Evolutionary conservation across 2,797 vertebrate genomes (phyloP).

Genomic region (Podargus strigoides): DNA sequence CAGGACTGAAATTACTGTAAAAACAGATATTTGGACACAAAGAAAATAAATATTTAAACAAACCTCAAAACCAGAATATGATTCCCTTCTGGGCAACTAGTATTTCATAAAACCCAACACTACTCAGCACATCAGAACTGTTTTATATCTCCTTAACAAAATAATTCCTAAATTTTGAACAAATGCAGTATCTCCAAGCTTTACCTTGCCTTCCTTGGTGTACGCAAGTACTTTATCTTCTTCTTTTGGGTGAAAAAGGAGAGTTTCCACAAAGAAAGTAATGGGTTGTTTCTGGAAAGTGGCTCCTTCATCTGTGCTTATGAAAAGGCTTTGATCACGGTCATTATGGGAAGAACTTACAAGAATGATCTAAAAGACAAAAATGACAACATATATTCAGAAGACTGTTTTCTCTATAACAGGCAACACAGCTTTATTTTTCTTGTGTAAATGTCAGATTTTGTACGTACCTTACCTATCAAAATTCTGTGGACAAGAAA

Average conservation of each 20-base stretch:
- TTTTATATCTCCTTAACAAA: not conserved
- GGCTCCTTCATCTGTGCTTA: conserved; percentile 90
- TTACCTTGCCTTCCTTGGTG: conserved; percentile 88
- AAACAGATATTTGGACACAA: not conserved
- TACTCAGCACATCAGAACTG: not conserved
- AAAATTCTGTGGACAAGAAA: not conserved
- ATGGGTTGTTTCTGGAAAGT: conserved; percentile 89
- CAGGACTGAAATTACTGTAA: not conserved
- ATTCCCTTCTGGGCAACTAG: not conserved
- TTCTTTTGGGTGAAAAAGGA: conserved; percentile 92
- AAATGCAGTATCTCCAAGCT: not conserved
- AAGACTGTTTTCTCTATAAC: not conserved
- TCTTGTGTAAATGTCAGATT: not conserved
- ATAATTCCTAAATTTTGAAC: not conserved
- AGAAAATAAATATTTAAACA: not conserved
- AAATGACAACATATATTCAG: not conserved
- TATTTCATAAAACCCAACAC: not conserved
- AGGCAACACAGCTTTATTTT: not conserved
- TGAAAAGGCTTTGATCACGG: conserved; percentile 89
- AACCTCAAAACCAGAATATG: not conserved
- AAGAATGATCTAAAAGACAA: conserved; percentile 85
- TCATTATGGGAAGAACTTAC: conserved; percentile 90
- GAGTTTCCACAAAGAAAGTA: conserved; percentile 84
- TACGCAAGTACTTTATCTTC: conserved; percentile 93
- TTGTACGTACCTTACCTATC: not conserved